These are phyloP conservation scores for Calosoma granatense DNA, from an alignment of 1,140 invertebrate species.

Conservation along the genomic window DNA sequence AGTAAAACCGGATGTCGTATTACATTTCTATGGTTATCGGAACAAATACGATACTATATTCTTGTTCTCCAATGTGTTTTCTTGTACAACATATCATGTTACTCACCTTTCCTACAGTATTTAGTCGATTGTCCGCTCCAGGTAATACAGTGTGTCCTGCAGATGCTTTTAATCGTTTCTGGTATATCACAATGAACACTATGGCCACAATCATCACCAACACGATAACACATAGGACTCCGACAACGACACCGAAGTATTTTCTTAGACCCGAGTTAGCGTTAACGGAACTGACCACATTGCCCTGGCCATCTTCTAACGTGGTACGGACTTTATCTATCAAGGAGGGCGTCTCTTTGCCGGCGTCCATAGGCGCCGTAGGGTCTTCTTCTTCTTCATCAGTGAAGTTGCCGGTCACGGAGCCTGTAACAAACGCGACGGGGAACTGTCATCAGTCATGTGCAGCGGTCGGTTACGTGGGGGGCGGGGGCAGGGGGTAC, in stretches of 20 bases:
- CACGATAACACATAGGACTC: conserved; percentile 27
- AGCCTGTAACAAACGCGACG: neutral
- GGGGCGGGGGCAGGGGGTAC: neutral
- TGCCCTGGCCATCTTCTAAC: conserved; percentile 22
- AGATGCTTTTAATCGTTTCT: conserved; percentile 27
- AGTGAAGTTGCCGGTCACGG: conserved; percentile 27
- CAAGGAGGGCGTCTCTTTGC: conserved; percentile 17
- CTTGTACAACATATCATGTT: too few relatives aligned
- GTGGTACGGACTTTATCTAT: conserved; percentile 23
- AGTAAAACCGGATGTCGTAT: too few relatives aligned
- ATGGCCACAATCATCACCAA: conserved; percentile 26
- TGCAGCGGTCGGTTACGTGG: too few relatives aligned
- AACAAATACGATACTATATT: too few relatives aligned
- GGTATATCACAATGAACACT: conserved; percentile 26
- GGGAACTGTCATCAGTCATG: neutral
- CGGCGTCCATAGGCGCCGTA: neutral
- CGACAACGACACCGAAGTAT: conserved; percentile 30
- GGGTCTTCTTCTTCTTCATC: conserved; percentile 26
- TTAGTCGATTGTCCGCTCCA: conserved; percentile 12
- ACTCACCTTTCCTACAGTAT: neutral
- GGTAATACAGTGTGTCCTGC: conserved; percentile 29
- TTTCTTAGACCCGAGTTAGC: conserved; percentile 24
- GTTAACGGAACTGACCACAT: conserved; percentile 26
- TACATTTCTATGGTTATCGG: too few relatives aligned
- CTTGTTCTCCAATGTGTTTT: too few relatives aligned